phyloP scores from a whole-genome alignment of 2,888 invertebrate species.

The Pachycephus smyrnensis region DNA sequence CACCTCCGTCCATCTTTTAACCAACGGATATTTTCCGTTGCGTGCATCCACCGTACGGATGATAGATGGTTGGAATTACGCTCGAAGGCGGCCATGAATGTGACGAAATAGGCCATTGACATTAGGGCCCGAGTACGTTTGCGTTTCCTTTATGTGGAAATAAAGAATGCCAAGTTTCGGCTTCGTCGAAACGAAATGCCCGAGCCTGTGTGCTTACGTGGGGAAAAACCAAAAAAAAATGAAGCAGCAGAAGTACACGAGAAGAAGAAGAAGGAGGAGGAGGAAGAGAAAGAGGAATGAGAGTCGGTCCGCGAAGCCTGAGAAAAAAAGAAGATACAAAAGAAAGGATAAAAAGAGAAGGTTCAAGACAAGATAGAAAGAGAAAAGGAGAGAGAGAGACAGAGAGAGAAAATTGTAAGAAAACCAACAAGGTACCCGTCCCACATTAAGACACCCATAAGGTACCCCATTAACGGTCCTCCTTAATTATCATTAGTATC shows the following conservation, averaged over 20 bases:
- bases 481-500: constrained; percentile 34
- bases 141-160: constrained; percentile 9
- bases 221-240: no score
- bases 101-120: constrained; percentile 27
- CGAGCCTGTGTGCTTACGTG: no score
- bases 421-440: background rate
- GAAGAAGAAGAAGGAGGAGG: constrained; percentile 17
- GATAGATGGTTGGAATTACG: constrained; percentile 24
- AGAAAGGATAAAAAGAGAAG: background rate
- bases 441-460: background rate
- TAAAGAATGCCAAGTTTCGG: constrained; percentile 2
- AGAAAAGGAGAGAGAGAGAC: constrained; percentile 1
- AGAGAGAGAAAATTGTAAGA: background rate
- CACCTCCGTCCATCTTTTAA: background rate
- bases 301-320: constrained; percentile 18
- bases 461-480: constrained; percentile 20
- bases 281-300: constrained; percentile 38
- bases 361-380: constrained; percentile 6
- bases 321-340: constrained; percentile 11
- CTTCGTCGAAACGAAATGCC: no score
- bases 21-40: constrained; percentile 18
- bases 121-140: constrained; percentile 5
- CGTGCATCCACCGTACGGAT: constrained; percentile 19
- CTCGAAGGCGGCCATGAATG: constrained; percentile 15
- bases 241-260: background rate